Conservation (phyloP, 2,888 invertebrate genomes). For the Pomacea canaliculata region DNA sequence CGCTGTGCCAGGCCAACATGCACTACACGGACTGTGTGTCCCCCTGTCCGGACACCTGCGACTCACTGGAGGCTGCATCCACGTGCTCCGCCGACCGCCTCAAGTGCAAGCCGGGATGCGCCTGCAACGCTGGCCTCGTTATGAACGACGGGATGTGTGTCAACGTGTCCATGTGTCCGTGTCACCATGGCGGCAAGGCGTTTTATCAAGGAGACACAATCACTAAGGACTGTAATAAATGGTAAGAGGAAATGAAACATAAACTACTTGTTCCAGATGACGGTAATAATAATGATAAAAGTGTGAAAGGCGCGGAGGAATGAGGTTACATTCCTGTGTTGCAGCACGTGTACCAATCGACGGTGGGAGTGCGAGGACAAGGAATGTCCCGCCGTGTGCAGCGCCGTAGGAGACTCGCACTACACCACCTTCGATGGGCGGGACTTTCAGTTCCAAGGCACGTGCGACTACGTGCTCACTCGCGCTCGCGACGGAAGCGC, state of each 20-base stretch:
- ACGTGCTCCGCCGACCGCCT: slow-evolving; percentile 55
- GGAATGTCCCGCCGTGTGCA: slow-evolving; percentile 79
- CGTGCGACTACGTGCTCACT: slow-evolving; percentile 86
- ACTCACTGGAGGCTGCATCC: slow-evolving; percentile 83
- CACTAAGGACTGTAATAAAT: slow-evolving; percentile 87
- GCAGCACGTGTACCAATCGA: slow-evolving; percentile 72
- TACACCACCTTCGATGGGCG: slow-evolving; percentile 88
- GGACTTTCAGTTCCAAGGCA: slow-evolving; percentile 88
- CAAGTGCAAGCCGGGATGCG: slow-evolving; percentile 46
- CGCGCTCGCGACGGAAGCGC: slow-evolving; percentile 65
- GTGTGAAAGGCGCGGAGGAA: slow-evolving; percentile 76
- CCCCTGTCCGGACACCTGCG: slow-evolving; percentile 83
- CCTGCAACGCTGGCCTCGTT: slow-evolving; percentile 76
- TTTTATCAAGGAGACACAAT: slow-evolving; percentile 83
- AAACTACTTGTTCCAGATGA: slow-evolving; percentile 72
- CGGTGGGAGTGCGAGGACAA: slow-evolving; percentile 84
- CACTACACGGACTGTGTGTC: slow-evolving; percentile 83
- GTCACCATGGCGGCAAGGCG: slow-evolving; percentile 88
- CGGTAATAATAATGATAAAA: slow-evolving; percentile 75
- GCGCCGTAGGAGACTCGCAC: slow-evolving; percentile 92
- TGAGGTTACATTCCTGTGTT: slow-evolving; percentile 72
- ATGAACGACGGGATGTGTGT: slow-evolving; percentile 72
- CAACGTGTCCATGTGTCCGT: slow-evolving; percentile 84
- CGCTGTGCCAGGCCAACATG: slow-evolving; percentile 45
- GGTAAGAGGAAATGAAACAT: slow-evolving; percentile 72